Evolutionary conservation across 2,113 vertebrate species (phyloP).

Genomic region (Rhinolophus sinicus): DNA sequence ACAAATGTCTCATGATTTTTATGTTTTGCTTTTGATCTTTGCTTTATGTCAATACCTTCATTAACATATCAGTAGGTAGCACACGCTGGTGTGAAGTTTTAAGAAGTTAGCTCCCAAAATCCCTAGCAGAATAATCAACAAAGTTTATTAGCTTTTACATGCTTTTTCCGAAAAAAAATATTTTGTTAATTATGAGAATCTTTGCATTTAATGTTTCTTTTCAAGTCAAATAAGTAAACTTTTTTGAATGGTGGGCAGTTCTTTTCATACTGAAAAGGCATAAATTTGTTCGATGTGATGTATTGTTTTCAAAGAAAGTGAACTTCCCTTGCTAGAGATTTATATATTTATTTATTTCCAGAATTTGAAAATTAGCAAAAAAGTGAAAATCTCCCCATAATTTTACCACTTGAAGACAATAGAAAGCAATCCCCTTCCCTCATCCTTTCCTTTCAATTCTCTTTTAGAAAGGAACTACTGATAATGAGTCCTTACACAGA

Average conservation of each 20-base stretch:
- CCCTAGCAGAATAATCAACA: background rate
- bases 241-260: background rate
- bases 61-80: background rate
- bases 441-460: background rate
- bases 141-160: background rate
- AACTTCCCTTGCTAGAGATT: background rate
- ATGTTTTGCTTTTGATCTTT: background rate
- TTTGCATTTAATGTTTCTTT: constrained; percentile 1
- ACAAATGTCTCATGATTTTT: background rate
- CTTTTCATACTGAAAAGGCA: background rate
- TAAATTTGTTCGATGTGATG: background rate
- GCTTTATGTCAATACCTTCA: background rate
- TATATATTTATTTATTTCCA: background rate
- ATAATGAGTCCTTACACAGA: background rate
- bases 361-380: background rate
- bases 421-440: background rate
- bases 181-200: background rate
- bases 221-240: background rate
- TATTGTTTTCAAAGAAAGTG: background rate
- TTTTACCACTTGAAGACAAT: background rate
- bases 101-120: background rate
- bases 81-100: background rate
- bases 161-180: background rate
- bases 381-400: background rate
- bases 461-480: background rate